Conservation (phyloP, 2,113 vertebrate genomes). For the Pitta sordida region DNA sequence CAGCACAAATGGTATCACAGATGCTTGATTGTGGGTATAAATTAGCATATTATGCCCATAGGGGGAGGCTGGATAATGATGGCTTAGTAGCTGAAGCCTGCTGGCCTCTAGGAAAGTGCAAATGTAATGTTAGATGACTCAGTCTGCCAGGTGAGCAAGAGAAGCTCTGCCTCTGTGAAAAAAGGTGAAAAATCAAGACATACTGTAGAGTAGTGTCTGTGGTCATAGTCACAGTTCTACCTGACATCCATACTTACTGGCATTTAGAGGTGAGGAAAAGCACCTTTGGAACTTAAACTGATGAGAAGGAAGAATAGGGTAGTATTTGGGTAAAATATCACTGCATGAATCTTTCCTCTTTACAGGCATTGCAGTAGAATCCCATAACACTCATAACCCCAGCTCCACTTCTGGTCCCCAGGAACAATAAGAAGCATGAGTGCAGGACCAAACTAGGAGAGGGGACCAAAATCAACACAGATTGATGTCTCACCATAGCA, state of each 20-base stretch:
- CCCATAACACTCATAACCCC: too few species aligned
- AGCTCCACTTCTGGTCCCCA: background rate
- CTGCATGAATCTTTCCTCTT: background rate
- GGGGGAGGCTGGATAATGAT: conserved; percentile 51
- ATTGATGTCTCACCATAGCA: background rate
- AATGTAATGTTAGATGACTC: conserved; percentile 47
- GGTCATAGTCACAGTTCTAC: background rate
- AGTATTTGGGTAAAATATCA: background rate
- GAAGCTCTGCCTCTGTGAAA: background rate
- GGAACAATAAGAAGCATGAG: background rate
- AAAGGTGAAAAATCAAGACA: conserved; percentile 11
- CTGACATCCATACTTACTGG: background rate
- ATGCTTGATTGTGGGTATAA: conserved; percentile 63
- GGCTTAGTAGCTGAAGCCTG: conserved; percentile 41
- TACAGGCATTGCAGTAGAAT: background rate
- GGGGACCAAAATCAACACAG: background rate
- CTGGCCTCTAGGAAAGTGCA: conserved; percentile 59
- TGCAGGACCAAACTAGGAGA: background rate
- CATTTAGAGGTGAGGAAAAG: background rate
- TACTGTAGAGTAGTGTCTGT: background rate
- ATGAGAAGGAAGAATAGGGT: background rate
- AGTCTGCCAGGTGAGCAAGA: background rate
- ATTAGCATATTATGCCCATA: conserved; percentile 57
- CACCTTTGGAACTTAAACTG: background rate
- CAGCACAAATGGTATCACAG: conserved; percentile 66